These are phyloP conservation scores for Gasterosteus aculeatus DNA, from an alignment of 2,113 vertebrate species.

Conservation along the genomic window DNA sequence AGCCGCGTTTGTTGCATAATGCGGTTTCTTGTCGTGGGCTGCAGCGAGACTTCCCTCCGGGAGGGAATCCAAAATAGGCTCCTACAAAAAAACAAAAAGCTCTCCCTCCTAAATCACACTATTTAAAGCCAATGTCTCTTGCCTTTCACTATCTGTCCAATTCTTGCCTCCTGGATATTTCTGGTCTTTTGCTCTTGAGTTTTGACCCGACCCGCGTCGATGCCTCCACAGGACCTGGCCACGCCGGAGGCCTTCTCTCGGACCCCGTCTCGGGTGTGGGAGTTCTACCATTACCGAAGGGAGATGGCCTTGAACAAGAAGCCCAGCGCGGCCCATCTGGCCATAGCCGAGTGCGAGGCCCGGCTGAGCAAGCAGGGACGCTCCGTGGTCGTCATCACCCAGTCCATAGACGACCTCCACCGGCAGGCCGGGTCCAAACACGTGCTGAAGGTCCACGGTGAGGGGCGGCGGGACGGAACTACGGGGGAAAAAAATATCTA, in stretches of 20 bases:
- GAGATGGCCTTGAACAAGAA: constrained; percentile 85
- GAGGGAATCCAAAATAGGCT: constrained; percentile 9
- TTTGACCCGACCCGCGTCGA: not conserved
- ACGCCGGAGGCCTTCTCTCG: constrained; percentile 91
- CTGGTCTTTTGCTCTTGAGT: not conserved
- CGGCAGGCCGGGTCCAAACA: constrained; percentile 90
- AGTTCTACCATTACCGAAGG: constrained; percentile 95
- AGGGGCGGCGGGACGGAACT: constrained; percentile 40
- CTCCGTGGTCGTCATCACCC: constrained; percentile 89
- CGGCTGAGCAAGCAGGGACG: constrained; percentile 88
- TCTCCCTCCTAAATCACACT: constrained; percentile 1
- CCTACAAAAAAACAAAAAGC: not conserved
- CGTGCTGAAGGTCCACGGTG: constrained; percentile 93
- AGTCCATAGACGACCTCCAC: constrained; percentile 95
- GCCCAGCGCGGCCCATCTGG: constrained; percentile 87
- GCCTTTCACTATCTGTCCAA: not conserved
- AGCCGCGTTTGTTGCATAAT: constrained; percentile 41
- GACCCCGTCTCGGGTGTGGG: constrained; percentile 93
- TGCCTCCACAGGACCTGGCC: constrained; percentile 86
- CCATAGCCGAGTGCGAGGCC: constrained; percentile 90
- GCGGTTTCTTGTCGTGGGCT: constrained; percentile 12
- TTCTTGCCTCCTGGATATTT: not conserved
- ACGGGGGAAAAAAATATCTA: not conserved
- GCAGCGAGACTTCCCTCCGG: constrained; percentile 10
- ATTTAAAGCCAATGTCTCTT: not conserved